These are phyloP conservation scores for Spinus olivaceus DNA, from an alignment of 2,797 vertebrate genomes.

Conservation along the genomic window DNA sequence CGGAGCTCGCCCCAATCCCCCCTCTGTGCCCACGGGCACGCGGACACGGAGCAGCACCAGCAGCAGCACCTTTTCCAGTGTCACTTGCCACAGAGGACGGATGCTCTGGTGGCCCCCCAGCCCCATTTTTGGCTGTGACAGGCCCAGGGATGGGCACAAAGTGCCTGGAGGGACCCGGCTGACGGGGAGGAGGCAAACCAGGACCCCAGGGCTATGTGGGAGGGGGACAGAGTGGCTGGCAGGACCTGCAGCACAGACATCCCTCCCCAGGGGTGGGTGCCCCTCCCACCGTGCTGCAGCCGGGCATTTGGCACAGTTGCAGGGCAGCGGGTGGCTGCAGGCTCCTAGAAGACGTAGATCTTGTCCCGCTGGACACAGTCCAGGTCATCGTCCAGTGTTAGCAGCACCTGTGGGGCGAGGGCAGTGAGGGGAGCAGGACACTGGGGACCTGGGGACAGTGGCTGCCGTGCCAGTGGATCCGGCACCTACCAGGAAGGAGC, in stretches of 20 bases:
- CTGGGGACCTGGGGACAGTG: rapidly evolving
- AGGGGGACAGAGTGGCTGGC: neutral
- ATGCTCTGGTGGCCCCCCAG: neutral
- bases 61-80: constrained; percentile 6
- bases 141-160: neutral
- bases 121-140: neutral
- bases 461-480: rapidly evolving
- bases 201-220: neutral
- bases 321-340: neutral
- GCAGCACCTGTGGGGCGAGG: constrained; percentile 79
- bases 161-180: neutral
- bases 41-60: neutral
- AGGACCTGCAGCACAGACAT: neutral
- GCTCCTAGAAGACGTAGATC: constrained; percentile 90
- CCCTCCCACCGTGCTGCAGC: neutral
- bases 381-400: constrained; percentile 96
- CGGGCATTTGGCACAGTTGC: neutral
- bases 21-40: rapidly evolving
- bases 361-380: constrained; percentile 92
- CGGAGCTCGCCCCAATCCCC: rapidly evolving
- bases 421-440: neutral
- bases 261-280: neutral
- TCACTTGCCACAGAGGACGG: neutral
- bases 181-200: neutral
- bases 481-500: constrained; percentile 89